Conservation (phyloP, 2,797 vertebrate species). For the Megaceryle alcyon region DNA sequence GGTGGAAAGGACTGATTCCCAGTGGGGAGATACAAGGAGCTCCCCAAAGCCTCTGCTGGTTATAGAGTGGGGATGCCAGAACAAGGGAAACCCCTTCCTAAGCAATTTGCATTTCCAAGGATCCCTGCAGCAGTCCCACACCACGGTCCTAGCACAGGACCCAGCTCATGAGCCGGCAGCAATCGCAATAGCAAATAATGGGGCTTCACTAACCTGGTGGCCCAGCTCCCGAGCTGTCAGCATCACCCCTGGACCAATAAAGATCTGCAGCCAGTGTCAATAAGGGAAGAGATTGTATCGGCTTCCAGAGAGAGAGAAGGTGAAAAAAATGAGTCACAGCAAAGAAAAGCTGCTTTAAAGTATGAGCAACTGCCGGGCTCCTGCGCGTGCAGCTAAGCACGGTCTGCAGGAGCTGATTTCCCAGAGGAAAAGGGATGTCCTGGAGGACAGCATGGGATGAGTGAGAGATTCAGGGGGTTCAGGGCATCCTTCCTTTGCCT, state of each 20-base stretch:
- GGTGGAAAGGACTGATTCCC: neutral
- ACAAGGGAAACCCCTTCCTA: neutral
- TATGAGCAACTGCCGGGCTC: fast-evolving
- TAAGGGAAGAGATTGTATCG: neutral
- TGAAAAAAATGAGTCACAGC: fast-evolving
- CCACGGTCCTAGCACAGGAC: neutral
- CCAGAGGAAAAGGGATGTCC: neutral
- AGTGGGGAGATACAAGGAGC: neutral
- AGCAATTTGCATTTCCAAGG: neutral
- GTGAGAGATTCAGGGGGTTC: fast-evolving
- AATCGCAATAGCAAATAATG: neutral
- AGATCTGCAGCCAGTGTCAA: neutral
- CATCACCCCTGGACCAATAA: neutral
- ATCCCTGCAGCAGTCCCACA: neutral
- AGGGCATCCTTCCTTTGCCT: neutral
- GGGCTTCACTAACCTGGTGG: neutral
- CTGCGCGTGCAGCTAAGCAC: neutral
- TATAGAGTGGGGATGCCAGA: neutral
- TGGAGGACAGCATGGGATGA: neutral
- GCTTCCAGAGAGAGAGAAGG: neutral
- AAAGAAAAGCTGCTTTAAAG: neutral
- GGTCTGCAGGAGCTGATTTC: neutral
- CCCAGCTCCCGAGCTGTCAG: neutral
- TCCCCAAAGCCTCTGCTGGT: neutral
- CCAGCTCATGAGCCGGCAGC: neutral